Evolutionary conservation across 2,888 invertebrate species (phyloP).

Genomic region (Campaea margaritaria): DNA sequence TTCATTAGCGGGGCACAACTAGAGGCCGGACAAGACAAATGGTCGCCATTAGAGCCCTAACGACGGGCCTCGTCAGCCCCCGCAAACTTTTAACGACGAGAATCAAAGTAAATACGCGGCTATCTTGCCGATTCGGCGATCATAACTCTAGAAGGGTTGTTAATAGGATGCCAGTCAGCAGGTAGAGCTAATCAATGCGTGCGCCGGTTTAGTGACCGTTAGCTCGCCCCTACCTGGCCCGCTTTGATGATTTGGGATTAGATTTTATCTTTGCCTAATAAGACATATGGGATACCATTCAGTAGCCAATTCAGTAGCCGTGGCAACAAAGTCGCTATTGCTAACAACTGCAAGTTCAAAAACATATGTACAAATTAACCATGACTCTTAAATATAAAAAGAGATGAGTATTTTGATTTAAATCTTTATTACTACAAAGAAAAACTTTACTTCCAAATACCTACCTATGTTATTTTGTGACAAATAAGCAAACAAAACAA

Average conservation of each 20-base stretch:
- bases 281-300: slow-evolving; percentile 16
- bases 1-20: slow-evolving; percentile 85
- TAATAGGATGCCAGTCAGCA: slow-evolving; percentile 45
- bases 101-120: slow-evolving; percentile 84
- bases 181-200: slow-evolving; percentile 65
- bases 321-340: slow-evolving; percentile 6
- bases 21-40: slow-evolving; percentile 85
- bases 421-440: no score
- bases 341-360: neutral
- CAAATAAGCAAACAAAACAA: no score
- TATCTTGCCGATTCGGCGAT: slow-evolving; percentile 83
- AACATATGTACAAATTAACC: no score
- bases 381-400: no score
- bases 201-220: slow-evolving; percentile 49
- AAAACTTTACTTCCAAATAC: no score
- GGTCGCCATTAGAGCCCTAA: slow-evolving; percentile 84
- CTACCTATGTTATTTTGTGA: no score
- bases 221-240: slow-evolving; percentile 32
- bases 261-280: slow-evolving; percentile 27
- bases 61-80: slow-evolving; percentile 82
- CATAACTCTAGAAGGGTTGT: slow-evolving; percentile 79
- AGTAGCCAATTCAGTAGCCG: slow-evolving; percentile 8
- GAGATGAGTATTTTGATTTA: no score
- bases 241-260: slow-evolving; percentile 27
- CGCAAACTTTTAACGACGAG: slow-evolving; percentile 84